phyloP scores from a whole-genome alignment of 2,113 vertebrate genomes.

The Dryoscopus gambensis region DNA sequence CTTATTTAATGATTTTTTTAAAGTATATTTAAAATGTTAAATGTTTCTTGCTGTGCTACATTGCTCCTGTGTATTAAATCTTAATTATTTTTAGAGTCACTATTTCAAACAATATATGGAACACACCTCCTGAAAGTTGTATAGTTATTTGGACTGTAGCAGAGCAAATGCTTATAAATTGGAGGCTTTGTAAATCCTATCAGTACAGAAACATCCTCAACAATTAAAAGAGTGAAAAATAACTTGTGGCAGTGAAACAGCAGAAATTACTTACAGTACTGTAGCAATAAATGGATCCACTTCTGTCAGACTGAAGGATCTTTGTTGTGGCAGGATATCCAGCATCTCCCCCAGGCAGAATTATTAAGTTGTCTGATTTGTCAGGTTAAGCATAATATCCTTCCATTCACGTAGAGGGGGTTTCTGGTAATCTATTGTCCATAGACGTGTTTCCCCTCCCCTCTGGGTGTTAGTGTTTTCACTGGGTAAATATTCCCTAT shows the following conservation, averaged over 20 bases:
- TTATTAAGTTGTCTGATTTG: not conserved
- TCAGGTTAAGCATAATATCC: not conserved
- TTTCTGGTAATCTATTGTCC: not conserved
- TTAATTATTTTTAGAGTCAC: not conserved
- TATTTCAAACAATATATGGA: not conserved
- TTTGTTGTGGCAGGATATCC: not conserved
- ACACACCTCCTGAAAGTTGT: not conserved
- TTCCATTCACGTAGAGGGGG: not conserved
- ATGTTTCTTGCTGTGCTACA: not conserved
- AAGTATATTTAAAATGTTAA: not conserved
- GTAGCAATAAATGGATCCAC: not conserved
- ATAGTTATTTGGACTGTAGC: not conserved
- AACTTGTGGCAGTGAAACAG: not conserved
- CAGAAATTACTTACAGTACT: not conserved
- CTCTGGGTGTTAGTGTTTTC: not conserved
- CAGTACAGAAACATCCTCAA: not conserved
- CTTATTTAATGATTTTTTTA: not conserved
- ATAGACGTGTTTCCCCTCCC: not conserved
- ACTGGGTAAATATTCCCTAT: not conserved
- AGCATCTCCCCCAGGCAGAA: not conserved
- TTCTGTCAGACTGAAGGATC: not conserved
- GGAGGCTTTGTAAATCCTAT: not conserved
- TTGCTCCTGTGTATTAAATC: not conserved
- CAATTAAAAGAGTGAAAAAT: not conserved
- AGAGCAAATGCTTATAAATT: not conserved